Percentiles rank a stretch among this genome's conserved stretches.
Evolutionary conservation across 1,140 invertebrate species (phyloP).

Genomic region (Centruroides vittatus): DNA sequence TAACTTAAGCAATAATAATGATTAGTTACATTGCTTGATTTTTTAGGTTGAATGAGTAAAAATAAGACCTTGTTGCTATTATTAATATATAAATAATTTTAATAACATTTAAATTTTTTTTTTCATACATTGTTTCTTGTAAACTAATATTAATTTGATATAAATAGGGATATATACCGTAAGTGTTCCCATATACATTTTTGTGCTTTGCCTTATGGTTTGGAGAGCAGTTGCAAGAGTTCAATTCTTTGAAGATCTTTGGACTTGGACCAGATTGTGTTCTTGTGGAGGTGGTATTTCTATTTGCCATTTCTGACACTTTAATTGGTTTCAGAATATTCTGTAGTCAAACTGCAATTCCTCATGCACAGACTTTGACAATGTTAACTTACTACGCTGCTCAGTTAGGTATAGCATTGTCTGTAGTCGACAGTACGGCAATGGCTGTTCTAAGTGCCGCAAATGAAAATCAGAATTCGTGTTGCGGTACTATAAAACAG

Average conservation of each 20-base stretch:
- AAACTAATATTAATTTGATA: too few relatives aligned
- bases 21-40: too few relatives aligned
- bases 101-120: too few relatives aligned
- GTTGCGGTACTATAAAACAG: too few relatives aligned
- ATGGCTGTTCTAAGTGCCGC: constrained; percentile 18
- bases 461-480: neutral
- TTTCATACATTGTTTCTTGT: too few relatives aligned
- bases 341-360: constrained; percentile 39
- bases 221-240: constrained; percentile 65
- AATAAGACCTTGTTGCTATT: too few relatives aligned
- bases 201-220: constrained; percentile 60
- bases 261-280: constrained; percentile 54
- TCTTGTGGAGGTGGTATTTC: constrained; percentile 52
- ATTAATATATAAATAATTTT: too few relatives aligned
- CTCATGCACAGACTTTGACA: constrained; percentile 54
- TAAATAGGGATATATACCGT: constrained; percentile 6
- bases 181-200: constrained; percentile 49
- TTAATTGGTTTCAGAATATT: constrained; percentile 65
- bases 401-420: constrained; percentile 68
- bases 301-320: constrained; percentile 61
- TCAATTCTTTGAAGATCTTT: constrained; percentile 44
- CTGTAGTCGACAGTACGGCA: constrained; percentile 46
- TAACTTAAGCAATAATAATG: too few relatives aligned
- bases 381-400: constrained; percentile 81
- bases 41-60: too few relatives aligned